Conservation (phyloP, 2,113 vertebrate genomes). For the Peromyscus maniculatus region DNA sequence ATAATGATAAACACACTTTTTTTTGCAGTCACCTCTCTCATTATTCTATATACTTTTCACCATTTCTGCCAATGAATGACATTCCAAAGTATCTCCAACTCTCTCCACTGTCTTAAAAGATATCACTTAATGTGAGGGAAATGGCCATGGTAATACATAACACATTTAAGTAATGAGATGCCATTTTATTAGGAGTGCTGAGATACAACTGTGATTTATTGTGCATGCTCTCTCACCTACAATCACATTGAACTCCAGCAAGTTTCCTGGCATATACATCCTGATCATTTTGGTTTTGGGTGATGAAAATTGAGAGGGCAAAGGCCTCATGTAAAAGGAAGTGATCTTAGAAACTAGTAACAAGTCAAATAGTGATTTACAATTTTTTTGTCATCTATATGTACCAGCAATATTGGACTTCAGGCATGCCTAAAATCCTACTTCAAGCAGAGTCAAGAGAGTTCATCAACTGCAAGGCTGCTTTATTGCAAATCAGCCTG, state of each 20-base stretch:
- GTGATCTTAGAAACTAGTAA: not conserved
- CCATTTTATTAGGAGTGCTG: not conserved
- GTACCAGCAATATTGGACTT: not conserved
- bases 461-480: not conserved
- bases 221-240: not conserved
- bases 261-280: not conserved
- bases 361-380: not conserved
- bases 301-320: not conserved
- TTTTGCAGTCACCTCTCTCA: not conserved
- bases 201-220: not conserved
- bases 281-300: not conserved
- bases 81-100: slow-evolving; percentile 2
- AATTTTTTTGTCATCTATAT: not conserved
- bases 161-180: not conserved
- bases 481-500: not conserved
- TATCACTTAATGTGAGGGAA: not conserved
- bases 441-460: not conserved
- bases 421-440: not conserved
- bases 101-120: not conserved
- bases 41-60: not conserved
- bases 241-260: not conserved
- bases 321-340: not conserved
- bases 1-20: not conserved
- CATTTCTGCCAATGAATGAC: not conserved
- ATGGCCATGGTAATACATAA: not conserved